Conservation (phyloP, 1,140 invertebrate species). For the Mamestra configurata region DNA sequence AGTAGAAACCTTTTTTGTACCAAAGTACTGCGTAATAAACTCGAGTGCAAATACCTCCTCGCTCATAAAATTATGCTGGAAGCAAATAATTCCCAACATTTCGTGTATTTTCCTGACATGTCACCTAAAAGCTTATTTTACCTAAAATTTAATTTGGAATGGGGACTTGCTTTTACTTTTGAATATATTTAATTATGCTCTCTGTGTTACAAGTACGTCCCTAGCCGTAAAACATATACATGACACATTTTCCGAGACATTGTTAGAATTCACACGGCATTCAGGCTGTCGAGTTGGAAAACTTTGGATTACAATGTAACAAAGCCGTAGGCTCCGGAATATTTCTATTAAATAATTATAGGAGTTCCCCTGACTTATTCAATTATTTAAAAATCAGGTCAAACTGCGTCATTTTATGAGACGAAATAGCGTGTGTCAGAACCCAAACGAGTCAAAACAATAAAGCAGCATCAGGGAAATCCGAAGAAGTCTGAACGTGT, state of each 20-base stretch:
- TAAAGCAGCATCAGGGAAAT: neutral
- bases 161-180: conserved; percentile 45
- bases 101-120: conserved; percentile 25
- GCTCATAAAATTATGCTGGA: conserved; percentile 3
- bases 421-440: neutral
- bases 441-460: neutral
- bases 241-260: conserved; percentile 7
- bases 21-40: conserved; percentile 3
- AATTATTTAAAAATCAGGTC: conserved; percentile 34
- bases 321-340: neutral
- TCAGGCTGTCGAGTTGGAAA: neutral
- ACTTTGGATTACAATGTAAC: neutral
- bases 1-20: neutral
- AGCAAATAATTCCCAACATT: conserved; percentile 15
- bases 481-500: neutral
- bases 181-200: conserved; percentile 45
- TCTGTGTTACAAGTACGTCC: neutral
- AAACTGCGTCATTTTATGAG: conserved; percentile 6
- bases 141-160: conserved; percentile 39
- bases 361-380: neutral
- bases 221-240: neutral
- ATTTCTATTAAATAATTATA: conserved; percentile 17
- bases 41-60: neutral
- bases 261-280: neutral
- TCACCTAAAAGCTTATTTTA: conserved; percentile 44